Conservation (phyloP, 2,113 vertebrate genomes). For the Dromiciops gliroides region DNA sequence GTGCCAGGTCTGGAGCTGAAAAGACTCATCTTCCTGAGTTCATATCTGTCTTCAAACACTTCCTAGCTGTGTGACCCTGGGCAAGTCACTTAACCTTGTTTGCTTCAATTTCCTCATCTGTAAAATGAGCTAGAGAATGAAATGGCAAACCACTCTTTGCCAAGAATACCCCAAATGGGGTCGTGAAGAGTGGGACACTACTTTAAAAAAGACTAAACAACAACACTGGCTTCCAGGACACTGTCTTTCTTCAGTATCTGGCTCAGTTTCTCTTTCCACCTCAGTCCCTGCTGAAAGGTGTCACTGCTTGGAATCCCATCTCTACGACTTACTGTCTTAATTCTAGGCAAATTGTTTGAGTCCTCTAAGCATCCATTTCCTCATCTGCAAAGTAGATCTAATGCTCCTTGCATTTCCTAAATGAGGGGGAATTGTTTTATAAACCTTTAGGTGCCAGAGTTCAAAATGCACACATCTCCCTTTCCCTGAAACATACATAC, state of each 20-base stretch:
- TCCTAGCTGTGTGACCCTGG: background rate
- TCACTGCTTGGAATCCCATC: background rate
- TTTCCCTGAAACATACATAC: background rate
- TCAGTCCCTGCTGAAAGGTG: background rate
- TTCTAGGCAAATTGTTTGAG: background rate
- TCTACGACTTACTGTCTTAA: background rate
- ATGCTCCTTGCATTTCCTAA: background rate
- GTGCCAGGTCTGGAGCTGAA: background rate
- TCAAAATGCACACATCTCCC: background rate
- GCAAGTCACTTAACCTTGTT: background rate
- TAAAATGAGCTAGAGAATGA: background rate
- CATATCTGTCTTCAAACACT: background rate
- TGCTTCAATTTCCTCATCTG: background rate
- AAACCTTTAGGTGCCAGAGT: background rate
- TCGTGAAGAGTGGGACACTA: background rate
- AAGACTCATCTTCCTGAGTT: background rate
- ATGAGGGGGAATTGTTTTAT: background rate
- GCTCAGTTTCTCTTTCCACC: background rate
- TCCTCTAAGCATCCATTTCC: too few species aligned
- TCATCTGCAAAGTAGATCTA: background rate
- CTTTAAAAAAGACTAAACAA: background rate
- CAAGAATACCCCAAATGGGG: too few species aligned
- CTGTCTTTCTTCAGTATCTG: background rate
- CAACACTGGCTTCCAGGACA: background rate
- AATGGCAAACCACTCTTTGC: background rate